Evolutionary conservation across 2,113 vertebrate genomes (phyloP).

Genomic region (Rhizomys pruinosus): DNA sequence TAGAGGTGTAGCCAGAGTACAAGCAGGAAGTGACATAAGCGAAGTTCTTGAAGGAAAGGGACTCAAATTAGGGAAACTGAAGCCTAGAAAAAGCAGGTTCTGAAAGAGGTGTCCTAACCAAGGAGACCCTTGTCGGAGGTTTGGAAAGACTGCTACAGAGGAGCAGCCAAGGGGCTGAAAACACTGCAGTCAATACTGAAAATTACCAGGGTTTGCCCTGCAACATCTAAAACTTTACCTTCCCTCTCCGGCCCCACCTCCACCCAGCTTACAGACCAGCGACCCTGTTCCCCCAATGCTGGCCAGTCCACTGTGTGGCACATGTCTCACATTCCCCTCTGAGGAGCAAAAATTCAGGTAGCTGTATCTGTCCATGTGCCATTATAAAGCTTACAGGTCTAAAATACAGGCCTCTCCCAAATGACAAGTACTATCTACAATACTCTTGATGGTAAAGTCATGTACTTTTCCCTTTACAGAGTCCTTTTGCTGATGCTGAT

Average conservation of each 20-base stretch:
- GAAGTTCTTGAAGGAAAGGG: neutral
- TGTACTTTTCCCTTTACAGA: neutral
- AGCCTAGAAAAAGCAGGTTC: neutral
- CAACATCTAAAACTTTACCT: neutral
- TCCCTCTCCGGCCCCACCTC: neutral
- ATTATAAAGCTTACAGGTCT: neutral
- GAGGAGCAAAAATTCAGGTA: neutral
- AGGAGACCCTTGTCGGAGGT: neutral
- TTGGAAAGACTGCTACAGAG: neutral
- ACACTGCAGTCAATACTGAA: neutral
- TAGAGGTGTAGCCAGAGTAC: neutral
- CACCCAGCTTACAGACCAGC: neutral
- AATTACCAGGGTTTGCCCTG: neutral
- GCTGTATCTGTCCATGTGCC: neutral
- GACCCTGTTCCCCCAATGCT: accelerated
- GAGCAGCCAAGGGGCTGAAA: neutral
- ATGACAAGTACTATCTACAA: neutral
- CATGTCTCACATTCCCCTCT: neutral
- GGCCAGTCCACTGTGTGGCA: neutral
- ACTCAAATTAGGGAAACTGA: neutral
- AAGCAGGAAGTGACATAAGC: neutral
- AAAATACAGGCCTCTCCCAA: neutral
- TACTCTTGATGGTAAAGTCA: neutral
- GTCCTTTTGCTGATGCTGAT: neutral
- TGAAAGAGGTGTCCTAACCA: neutral